Evolutionary conservation across 2,113 vertebrate genomes (phyloP).

Genomic region (Beaufortia kweichowensis): DNA sequence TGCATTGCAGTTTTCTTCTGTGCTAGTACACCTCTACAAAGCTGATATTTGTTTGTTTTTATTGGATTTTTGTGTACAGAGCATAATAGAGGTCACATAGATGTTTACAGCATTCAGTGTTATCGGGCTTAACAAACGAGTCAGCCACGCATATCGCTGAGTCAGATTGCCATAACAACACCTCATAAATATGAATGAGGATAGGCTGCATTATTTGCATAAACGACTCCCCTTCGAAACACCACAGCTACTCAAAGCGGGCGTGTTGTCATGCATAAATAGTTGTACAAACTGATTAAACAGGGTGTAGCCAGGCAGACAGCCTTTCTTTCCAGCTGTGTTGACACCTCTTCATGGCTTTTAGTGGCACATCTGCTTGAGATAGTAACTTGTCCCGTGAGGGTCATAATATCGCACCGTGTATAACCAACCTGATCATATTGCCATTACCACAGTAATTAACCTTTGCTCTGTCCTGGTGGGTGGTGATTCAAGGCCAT

Average conservation of each 20-base stretch:
- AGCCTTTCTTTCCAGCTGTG: neutral
- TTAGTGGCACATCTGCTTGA: conserved; percentile 40
- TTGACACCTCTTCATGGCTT: neutral
- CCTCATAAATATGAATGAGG: conserved; percentile 41
- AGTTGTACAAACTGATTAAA: conserved; percentile 16
- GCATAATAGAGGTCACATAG: neutral
- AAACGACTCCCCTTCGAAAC: neutral
- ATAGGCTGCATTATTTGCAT: conserved; percentile 21
- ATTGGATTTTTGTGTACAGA: neutral
- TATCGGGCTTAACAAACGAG: neutral
- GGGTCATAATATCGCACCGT: conserved; percentile 42
- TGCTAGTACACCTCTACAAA: neutral
- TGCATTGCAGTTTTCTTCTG: neutral
- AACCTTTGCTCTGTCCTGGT: conserved; percentile 11
- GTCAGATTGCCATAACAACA: conserved; percentile 37
- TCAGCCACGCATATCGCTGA: conserved; percentile 21
- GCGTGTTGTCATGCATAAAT: conserved; percentile 1
- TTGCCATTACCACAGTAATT: conserved; percentile 27
- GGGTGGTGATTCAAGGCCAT: neutral
- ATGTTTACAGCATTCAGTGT: conserved; percentile 6
- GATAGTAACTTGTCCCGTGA: conserved; percentile 47
- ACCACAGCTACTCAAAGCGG: neutral
- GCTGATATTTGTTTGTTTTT: conserved; percentile 5
- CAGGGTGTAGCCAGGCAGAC: neutral
- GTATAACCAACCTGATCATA: conserved; percentile 32